Evolutionary conservation across 2,888 invertebrate genomes (phyloP), one percentile per base, ranked within the genome.

Genomic region (Kryphioiulus occultus): DNA sequence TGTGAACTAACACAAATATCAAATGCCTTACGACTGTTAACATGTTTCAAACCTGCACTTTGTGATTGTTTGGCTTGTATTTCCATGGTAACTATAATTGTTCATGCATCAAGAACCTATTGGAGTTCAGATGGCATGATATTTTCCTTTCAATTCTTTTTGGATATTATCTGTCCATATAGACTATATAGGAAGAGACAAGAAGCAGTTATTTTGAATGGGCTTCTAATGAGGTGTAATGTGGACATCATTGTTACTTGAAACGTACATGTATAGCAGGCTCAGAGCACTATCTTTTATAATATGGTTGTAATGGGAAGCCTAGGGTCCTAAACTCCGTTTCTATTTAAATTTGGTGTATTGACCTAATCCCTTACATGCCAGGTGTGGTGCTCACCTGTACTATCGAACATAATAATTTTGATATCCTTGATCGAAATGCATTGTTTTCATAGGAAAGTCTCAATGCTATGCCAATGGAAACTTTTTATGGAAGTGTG

Each of bases 401-500:
- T 78, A 30, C 78, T 30, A 30, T 30, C 12, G 30, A 30, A 30
- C 2, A 78, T 9, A 78, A 78, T 53, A 53, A 53, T 53, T 78
- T 78, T 78, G 4, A 78, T 30, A 30, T 30, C 78, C 78, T 78
- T 15, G 12, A 10, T 78, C 30, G 26, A 30, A 78, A 30, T 26
- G 30, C 26, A 30, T 78, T 78, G 17, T 78, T 78, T 78, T 78
- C 15, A 30, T 26, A 12, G 15, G 78, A 30, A 78, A 30, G 30
- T 78, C 78, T 78, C 78, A 30, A 30, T 78, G 30, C 12, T 78
- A 30, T 78, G 78, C 30, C 78, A 78, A 78, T 78, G 30, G 78
- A 30, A 26, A 78, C 68, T 68, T 78, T 78, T 78, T 78, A 78
- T 78, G 15, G 78, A 78, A 78, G 78, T 78, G 78, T 78, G 78